Evolutionary conservation across 2,888 invertebrate species (phyloP).

Genomic region (Nebria salina): DNA sequence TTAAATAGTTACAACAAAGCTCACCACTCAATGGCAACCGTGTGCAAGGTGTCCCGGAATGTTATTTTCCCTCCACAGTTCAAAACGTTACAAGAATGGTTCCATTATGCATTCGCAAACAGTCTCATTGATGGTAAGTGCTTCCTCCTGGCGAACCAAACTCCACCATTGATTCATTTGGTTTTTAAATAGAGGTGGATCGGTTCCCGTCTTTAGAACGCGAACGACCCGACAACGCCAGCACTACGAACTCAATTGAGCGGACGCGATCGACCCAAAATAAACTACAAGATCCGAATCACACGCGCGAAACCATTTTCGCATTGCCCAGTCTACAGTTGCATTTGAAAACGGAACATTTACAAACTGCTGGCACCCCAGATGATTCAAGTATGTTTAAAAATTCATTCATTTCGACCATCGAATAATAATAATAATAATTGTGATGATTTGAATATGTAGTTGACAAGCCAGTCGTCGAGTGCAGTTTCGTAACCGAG

Average conservation of each 20-base stretch:
- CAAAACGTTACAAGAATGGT: slow-evolving; percentile 94
- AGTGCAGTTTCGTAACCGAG: slow-evolving; percentile 97
- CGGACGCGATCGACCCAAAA: slow-evolving; percentile 63
- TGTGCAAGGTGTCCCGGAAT: slow-evolving; percentile 90
- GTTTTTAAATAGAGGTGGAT: slow-evolving; percentile 75
- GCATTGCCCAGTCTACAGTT: slow-evolving; percentile 92
- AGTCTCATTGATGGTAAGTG: slow-evolving; percentile 90
- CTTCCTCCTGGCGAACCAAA: too few relatives aligned
- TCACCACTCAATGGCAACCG: slow-evolving; percentile 93
- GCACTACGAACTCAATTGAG: slow-evolving; percentile 67
- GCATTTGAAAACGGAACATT: slow-evolving; percentile 91
- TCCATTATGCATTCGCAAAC: slow-evolving; percentile 94
- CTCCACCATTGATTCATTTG: too few relatives aligned
- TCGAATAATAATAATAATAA: too few relatives aligned
- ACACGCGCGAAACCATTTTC: slow-evolving; percentile 95
- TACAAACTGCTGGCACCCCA: slow-evolving; percentile 80
- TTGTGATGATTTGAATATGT: slow-evolving; percentile 49
- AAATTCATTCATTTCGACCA: slow-evolving; percentile 9
- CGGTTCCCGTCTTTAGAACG: slow-evolving; percentile 89
- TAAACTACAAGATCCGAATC: slow-evolving; percentile 80
- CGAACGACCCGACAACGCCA: slow-evolving; percentile 69
- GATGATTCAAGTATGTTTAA: slow-evolving; percentile 67
- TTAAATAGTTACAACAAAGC: slow-evolving; percentile 70
- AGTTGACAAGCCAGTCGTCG: slow-evolving; percentile 88
- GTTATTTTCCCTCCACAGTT: slow-evolving; percentile 96